A percentile compares a stretch with the other conserved stretches of the same genome.
Conservation (phyloP, 2,888 invertebrate species). For the Aphodius granarius region DNA sequence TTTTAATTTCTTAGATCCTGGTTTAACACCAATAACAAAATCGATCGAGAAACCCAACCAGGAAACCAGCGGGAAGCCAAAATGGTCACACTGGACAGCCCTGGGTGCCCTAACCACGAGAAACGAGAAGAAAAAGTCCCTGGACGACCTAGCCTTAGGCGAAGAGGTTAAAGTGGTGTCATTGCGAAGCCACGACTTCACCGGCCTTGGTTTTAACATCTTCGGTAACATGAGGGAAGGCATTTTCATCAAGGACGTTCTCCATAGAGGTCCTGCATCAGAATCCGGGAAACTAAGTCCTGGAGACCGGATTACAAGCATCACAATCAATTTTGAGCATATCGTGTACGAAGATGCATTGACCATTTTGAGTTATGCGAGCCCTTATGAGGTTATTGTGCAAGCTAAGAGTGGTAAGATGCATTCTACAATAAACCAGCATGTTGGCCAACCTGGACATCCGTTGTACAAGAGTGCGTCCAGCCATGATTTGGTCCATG, state of each 20-base stretch:
- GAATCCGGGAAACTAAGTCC: slow-evolving; percentile 80
- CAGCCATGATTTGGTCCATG: slow-evolving; percentile 73
- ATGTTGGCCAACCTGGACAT: slow-evolving; percentile 66
- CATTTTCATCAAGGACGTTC: slow-evolving; percentile 83
- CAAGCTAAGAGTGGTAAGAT: slow-evolving; percentile 66
- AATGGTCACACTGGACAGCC: slow-evolving; percentile 56
- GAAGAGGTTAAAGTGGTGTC: slow-evolving; percentile 67
- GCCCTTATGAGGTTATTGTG: slow-evolving; percentile 84
- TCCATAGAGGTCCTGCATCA: slow-evolving; percentile 84
- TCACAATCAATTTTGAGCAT: slow-evolving; percentile 84
- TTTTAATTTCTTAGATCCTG: slow-evolving; percentile 44
- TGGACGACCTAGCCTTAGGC: slow-evolving; percentile 62
- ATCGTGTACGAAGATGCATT: slow-evolving; percentile 91
- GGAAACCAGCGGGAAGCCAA: slow-evolving; percentile 45
- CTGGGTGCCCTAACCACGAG: slow-evolving; percentile 48
- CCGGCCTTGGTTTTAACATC: slow-evolving; percentile 84
- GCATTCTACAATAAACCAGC: slow-evolving; percentile 34
- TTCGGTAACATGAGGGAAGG: slow-evolving; percentile 91
- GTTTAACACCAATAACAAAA: slow-evolving; percentile 47
- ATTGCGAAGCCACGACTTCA: slow-evolving; percentile 83
- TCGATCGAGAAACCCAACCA: slow-evolving; percentile 38
- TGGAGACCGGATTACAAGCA: slow-evolving; percentile 84
- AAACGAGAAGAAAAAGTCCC: slow-evolving; percentile 57
- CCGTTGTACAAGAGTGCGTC: slow-evolving; percentile 79
- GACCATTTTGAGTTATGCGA: slow-evolving; percentile 86